Evolutionary conservation across 2,888 invertebrate genomes (phyloP), one percentile per base, ranked within the genome.

Genomic region (Barypeithes pellucidus): DNA sequence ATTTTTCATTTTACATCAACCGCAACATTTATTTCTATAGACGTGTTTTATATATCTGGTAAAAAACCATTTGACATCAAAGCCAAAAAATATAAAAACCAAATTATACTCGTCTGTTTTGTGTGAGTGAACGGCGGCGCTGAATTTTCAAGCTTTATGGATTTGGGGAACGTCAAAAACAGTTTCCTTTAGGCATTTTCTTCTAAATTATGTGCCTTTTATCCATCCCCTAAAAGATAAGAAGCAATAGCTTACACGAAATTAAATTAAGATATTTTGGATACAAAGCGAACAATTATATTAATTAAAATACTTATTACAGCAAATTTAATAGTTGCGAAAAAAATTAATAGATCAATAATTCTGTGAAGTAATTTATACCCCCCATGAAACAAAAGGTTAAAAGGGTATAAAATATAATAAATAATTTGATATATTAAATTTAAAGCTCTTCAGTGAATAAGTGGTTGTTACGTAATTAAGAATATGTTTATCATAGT

Each of bases 151-250:
- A 22, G 41, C 59, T 41, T 60, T 60, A 43, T 60, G 60, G 41
- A 60, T 60, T 60, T 60, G 24, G 60, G 60, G 62, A 33, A 43
- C 47, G 62, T 62, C 62, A 62, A 62, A 62, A 45, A 62, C 62
- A 62, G 47, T 62, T 62, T 62, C 41, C 62, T 62, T 62, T 62
- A 14, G 47, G 62, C 62, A 33, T 62, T 62, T 29, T 12, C 41
- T 29, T n/a, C 22, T 62, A 62, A 62, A 62, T 62, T 62, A 62
- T 62, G 47, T 47, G 45, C 62, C 62, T 62, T 47, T 62, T 62
- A 52, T 62, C 62, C 62, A 18, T 39, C 22, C n/a, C 47, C 47
- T 14, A 16, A 14, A 61, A 16, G 41, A 52, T 52, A 62, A 47
- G 18, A 11, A 16, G 45, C 14, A 62, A 52, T 52, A 14, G 29